Evolutionary conservation across 2,113 vertebrate genomes (phyloP).

Genomic region (Mobula birostris): DNA sequence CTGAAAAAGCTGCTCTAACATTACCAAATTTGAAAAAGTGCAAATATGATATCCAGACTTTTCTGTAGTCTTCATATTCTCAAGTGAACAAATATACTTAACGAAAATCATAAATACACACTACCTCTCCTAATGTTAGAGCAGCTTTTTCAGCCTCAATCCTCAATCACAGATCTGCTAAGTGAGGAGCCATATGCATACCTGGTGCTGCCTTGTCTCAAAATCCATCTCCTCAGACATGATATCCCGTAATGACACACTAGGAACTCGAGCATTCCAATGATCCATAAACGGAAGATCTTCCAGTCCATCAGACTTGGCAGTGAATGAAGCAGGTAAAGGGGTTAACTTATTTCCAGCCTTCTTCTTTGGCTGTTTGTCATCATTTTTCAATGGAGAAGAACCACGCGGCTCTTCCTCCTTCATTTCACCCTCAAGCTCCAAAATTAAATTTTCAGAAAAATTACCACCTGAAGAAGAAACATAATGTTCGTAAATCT

Average conservation of each 20-base stretch:
- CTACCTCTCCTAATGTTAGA: neutral
- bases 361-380: neutral
- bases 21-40: neutral
- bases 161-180: neutral
- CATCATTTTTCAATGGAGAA: neutral
- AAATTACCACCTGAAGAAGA: neutral
- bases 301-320: slow-evolving; percentile 48
- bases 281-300: slow-evolving; percentile 73
- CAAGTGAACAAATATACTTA: slow-evolving; percentile 39
- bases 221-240: slow-evolving; percentile 87
- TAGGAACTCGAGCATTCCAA: slow-evolving; percentile 71
- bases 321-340: neutral
- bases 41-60: neutral
- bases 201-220: slow-evolving; percentile 73
- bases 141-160: too few species aligned
- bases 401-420: neutral
- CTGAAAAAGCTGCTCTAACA: neutral
- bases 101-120: neutral
- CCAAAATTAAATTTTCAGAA: neutral
- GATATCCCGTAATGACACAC: slow-evolving; percentile 82
- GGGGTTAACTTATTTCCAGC: neutral
- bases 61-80: neutral
- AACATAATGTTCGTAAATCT: neutral
- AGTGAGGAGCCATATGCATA: slow-evolving; percentile 48
- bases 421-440: neutral